Percentiles rank a stretch among this genome's conserved stretches.
Conservation (phyloP, 2,888 invertebrate genomes). For the Julus scandinavius region DNA sequence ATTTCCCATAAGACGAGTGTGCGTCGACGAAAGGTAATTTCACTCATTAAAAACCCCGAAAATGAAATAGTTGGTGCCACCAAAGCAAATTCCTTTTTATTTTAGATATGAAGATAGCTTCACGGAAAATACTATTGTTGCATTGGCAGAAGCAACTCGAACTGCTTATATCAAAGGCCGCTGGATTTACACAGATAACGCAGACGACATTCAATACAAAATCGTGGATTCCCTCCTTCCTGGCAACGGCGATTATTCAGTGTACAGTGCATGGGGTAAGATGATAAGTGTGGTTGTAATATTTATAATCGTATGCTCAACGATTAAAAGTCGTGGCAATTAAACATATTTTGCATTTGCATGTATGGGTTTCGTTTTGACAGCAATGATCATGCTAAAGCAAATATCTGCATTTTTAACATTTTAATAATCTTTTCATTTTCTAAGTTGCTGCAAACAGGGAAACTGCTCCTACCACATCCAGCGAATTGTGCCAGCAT, state of each 20-base stretch:
- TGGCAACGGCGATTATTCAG: slow-evolving; percentile 84
- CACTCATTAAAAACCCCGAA: too few species aligned
- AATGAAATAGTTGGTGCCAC: too few species aligned
- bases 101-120: slow-evolving; percentile 60
- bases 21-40: slow-evolving; percentile 52
- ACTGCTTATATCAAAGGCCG: slow-evolving; percentile 80
- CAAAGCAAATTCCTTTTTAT: too few species aligned
- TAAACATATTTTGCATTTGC: slow-evolving; percentile 39
- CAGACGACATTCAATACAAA: slow-evolving; percentile 76
- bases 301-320: too few species aligned
- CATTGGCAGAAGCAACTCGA: slow-evolving; percentile 79
- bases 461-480: slow-evolving; percentile 57
- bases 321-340: neutral
- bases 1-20: slow-evolving; percentile 72
- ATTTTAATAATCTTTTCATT: neutral
- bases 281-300: slow-evolving; percentile 50
- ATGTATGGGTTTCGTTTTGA: too few species aligned
- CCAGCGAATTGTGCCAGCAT: slow-evolving; percentile 60
- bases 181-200: slow-evolving; percentile 78
- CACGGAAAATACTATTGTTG: slow-evolving; percentile 69
- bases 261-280: slow-evolving; percentile 81
- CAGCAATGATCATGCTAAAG: too few species aligned
- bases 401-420: neutral
- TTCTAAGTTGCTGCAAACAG: slow-evolving; percentile 57
- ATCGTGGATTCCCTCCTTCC: slow-evolving; percentile 87